Evolutionary conservation across 2,113 vertebrate genomes (phyloP).

Genomic region (Campylomormyrus tamandua): DNA sequence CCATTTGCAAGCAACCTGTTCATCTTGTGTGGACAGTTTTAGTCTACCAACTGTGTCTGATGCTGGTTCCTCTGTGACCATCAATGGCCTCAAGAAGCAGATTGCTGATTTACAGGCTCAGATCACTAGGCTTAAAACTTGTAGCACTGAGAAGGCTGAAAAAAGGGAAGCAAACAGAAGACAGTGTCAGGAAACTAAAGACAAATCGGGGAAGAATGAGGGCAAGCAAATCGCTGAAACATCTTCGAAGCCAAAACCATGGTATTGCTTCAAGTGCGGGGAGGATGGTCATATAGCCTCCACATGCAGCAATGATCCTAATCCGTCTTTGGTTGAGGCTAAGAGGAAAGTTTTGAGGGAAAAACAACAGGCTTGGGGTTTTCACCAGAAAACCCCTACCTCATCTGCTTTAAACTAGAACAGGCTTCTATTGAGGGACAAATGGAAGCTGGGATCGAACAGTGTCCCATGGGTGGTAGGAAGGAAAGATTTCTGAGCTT

Average conservation of each 20-base stretch:
- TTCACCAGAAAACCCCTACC: neutral
- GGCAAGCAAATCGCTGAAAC: neutral
- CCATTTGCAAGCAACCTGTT: too few relatives aligned
- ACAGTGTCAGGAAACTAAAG: neutral
- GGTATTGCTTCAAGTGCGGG: too few relatives aligned
- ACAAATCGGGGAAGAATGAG: neutral
- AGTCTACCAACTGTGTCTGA: too few relatives aligned
- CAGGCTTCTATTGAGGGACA: slow-evolving; percentile 25
- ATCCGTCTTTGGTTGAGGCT: neutral
- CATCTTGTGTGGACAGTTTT: too few relatives aligned
- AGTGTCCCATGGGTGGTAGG: neutral
- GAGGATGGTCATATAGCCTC: slow-evolving; percentile 16
- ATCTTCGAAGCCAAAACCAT: neutral
- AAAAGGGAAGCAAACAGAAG: neutral
- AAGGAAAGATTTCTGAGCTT: neutral
- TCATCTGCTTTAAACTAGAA: slow-evolving; percentile 21
- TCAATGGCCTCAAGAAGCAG: too few relatives aligned
- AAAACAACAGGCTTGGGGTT: neutral
- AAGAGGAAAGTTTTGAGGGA: slow-evolving; percentile 14
- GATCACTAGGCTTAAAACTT: neutral
- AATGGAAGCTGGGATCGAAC: slow-evolving; percentile 6
- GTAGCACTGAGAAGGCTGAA: neutral
- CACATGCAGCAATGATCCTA: neutral
- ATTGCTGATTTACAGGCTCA: too few relatives aligned
- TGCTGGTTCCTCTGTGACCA: too few relatives aligned